A percentile compares a stretch with the other conserved stretches of the same genome.
Conservation (phyloP, 2,113 vertebrate species). For the Craseonycteris thonglongyai region DNA sequence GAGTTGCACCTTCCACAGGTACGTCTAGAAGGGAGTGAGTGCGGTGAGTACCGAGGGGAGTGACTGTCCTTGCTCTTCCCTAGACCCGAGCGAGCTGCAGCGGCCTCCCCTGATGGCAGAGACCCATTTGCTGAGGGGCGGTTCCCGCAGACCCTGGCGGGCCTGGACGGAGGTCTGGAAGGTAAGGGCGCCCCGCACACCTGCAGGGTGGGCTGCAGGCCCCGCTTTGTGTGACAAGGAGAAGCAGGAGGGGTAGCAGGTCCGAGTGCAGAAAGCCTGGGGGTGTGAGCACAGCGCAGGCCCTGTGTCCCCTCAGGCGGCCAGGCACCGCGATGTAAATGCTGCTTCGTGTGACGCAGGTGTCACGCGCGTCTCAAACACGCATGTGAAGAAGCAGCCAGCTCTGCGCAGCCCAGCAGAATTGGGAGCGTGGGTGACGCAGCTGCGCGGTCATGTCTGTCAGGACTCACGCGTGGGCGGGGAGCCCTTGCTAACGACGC, state of each 20-base stretch:
- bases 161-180: slow-evolving; percentile 76
- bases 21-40: background rate
- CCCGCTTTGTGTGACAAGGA: fast-evolving
- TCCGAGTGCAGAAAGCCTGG: background rate
- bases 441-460: too few species aligned
- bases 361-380: fast-evolving
- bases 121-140: slow-evolving; percentile 72
- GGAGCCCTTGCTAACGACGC: too few species aligned
- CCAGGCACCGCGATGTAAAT: fast-evolving
- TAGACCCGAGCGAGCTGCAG: slow-evolving; percentile 40
- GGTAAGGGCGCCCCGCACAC: background rate
- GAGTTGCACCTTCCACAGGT: background rate
- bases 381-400: too few species aligned
- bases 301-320: too few species aligned
- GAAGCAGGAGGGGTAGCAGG: fast-evolving
- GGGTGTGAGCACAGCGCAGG: background rate
- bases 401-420: background rate
- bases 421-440: too few species aligned
- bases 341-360: background rate
- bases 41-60: too few species aligned
- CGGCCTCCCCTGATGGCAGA: slow-evolving; percentile 55
- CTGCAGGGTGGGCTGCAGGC: too few species aligned
- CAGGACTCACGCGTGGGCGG: too few species aligned
- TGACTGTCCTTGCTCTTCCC: background rate
- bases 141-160: slow-evolving; percentile 80